A percentile compares a stretch with the other conserved stretches of the same genome.
Evolutionary conservation across 1,140 invertebrate genomes (phyloP).

Genomic region (Yoshiicerus persimilis): DNA sequence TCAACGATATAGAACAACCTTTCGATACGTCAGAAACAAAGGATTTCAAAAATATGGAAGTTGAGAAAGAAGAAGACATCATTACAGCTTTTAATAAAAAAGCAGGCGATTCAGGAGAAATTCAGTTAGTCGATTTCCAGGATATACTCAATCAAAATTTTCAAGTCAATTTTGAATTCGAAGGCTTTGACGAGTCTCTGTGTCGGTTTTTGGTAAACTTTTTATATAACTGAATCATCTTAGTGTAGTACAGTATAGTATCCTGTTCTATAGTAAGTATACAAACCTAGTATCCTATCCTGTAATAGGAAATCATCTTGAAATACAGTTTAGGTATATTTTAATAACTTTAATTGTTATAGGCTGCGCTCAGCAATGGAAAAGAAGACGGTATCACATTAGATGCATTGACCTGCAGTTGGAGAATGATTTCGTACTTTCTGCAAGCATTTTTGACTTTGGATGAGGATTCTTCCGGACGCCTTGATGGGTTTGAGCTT

Average conservation of each 20-base stretch:
- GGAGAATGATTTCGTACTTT: neutral
- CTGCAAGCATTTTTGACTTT: constrained; percentile 66
- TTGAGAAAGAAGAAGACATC: neutral
- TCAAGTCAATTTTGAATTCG: neutral
- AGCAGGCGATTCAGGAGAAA: neutral
- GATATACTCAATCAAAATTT: neutral
- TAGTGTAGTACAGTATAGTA: too few relatives aligned
- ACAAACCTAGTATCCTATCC: too few relatives aligned
- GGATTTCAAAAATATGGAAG: neutral
- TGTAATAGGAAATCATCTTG: too few relatives aligned
- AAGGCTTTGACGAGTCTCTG: constrained; percentile 88
- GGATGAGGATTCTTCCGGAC: constrained; percentile 68
- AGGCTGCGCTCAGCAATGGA: neutral
- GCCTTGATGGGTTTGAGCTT: constrained; percentile 80
- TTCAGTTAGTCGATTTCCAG: neutral
- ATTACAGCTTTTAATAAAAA: neutral
- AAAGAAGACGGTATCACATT: neutral
- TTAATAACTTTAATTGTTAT: too few relatives aligned
- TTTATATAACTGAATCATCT: neutral
- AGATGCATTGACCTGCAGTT: neutral
- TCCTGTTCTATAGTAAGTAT: too few relatives aligned
- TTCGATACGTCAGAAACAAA: neutral
- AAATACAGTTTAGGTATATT: too few relatives aligned
- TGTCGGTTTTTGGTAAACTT: constrained; percentile 77
- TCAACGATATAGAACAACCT: neutral